Evolutionary conservation across 2,797 vertebrate genomes (phyloP), one percentile per base, ranked within the genome.

Genomic region (Pangasius krempfi): DNA sequence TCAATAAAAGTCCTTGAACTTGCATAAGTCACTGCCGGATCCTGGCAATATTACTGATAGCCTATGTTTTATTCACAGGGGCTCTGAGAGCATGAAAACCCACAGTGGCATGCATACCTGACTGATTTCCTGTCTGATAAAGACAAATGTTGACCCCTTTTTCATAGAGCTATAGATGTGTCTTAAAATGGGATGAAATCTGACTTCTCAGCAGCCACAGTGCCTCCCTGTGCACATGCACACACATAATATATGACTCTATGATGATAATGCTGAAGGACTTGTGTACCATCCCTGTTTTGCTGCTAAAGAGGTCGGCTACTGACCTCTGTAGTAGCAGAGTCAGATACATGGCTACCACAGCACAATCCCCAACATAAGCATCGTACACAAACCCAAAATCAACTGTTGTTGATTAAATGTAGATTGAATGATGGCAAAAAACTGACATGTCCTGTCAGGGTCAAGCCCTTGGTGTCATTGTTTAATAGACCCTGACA

Each of bases 1-100:
- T 98, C 97, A 96, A 97, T 98, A 96, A 95, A 84, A 96, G 96
- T 95, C 97, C 96, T 97, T 98, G 97, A 97, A 97, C 97, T 97
- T 97, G 94, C 92, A 93, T 96, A 97, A 96, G 96, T 96, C 96
- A 96, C 92, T 91, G 91, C 92, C 93, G 93, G 91, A 93, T 96
- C 93, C 93, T 96, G 91, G 93, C 95, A 96, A 89, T 96, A 97
- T 96, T 89, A 92, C 90, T 92, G 94, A 95, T 94, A 94, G 92
- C 93, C 91, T 90, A 91, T 92, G 92, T 91, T 94, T 93, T 93
- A 93, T 92, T 91, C 94, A 94, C 90, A 66, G 89, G 90, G 92
- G 91, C 91, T 88, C 92, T 86, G 91, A 94, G 88, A 87, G 87
- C 85, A 87, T 58, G 73, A 88, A 79, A 88, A 86, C 88, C 78